phyloP scores from a whole-genome alignment of 2,888 invertebrate species.

The Idaea dimidiata region DNA sequence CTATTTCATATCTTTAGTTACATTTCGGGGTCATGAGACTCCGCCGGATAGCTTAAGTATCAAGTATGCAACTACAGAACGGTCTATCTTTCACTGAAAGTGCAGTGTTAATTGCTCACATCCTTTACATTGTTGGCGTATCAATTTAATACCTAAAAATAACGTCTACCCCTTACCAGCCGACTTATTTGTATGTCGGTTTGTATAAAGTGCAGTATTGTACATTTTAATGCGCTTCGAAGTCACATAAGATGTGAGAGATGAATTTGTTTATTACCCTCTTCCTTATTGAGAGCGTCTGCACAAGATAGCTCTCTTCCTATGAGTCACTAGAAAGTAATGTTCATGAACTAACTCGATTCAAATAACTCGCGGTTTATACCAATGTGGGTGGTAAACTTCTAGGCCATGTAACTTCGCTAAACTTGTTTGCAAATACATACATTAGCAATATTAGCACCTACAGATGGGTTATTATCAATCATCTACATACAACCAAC shows the following conservation, averaged over 20 bases:
- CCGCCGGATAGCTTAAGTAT: constrained; percentile 35
- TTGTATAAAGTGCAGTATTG: constrained; percentile 77
- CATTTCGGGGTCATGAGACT: constrained; percentile 37
- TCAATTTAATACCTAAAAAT: constrained; percentile 77
- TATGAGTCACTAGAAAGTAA: constrained; percentile 80
- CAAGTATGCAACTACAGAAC: constrained; percentile 39
- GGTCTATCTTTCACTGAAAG: constrained; percentile 55
- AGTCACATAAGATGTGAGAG: constrained; percentile 78
- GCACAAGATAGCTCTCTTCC: constrained; percentile 78
- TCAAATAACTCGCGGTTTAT: constrained; percentile 57
- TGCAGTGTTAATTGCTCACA: constrained; percentile 73
- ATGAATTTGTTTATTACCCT: constrained; percentile 80
- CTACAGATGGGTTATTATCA: background rate
- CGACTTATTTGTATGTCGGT: constrained; percentile 39
- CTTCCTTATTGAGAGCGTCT: constrained; percentile 81
- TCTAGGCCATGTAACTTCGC: background rate
- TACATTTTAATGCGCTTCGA: constrained; percentile 74
- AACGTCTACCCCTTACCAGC: constrained; percentile 59
- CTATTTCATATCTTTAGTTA: constrained; percentile 43
- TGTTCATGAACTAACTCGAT: constrained; percentile 72
- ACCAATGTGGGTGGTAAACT: constrained; percentile 41
- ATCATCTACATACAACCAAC: background rate
- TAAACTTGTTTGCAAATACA: background rate
- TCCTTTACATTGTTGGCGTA: constrained; percentile 76
- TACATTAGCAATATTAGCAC: constrained; percentile 13